phyloP scores from a whole-genome alignment of 2,888 invertebrate genomes.

The Oscheius sp. region DNA sequence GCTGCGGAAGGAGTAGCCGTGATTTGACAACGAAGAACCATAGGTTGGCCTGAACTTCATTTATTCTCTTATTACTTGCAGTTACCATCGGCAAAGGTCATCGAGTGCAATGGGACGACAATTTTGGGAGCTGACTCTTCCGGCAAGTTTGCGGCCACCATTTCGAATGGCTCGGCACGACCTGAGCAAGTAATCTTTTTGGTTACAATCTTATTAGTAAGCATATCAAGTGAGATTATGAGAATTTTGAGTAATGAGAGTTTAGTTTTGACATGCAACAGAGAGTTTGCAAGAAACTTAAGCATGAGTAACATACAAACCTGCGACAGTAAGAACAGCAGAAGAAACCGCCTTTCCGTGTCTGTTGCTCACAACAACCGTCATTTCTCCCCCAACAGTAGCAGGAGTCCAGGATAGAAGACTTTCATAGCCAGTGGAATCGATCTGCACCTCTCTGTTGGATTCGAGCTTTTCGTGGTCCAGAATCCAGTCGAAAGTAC shows the following conservation, averaged over 20 bases:
- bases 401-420: conserved; percentile 53
- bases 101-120: conserved; percentile 59
- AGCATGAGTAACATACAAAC: conserved; percentile 43
- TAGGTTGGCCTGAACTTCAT: conserved; percentile 49
- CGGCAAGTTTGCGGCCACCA: conserved; percentile 60
- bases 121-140: conserved; percentile 63
- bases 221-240: not conserved
- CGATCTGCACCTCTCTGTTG: conserved; percentile 49
- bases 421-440: conserved; percentile 57
- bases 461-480: conserved; percentile 51
- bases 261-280: not conserved
- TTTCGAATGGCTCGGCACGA: conserved; percentile 54
- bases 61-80: no score
- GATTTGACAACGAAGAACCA: conserved; percentile 60
- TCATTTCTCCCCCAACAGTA: conserved; percentile 54
- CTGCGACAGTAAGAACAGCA: conserved; percentile 49
- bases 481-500: conserved; percentile 65
- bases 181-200: conserved; percentile 33
- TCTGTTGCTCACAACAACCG: conserved; percentile 60
- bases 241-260: conserved; percentile 5
- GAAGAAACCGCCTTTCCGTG: conserved; percentile 57
- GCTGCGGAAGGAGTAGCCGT: conserved; percentile 60
- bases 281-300: not conserved
- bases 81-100: conserved; percentile 53
- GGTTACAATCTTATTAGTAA: not conserved